Base-by-base conservation (phyloP, 2,797 vertebrate genomes). In the Mallotus villosus region DNA sequence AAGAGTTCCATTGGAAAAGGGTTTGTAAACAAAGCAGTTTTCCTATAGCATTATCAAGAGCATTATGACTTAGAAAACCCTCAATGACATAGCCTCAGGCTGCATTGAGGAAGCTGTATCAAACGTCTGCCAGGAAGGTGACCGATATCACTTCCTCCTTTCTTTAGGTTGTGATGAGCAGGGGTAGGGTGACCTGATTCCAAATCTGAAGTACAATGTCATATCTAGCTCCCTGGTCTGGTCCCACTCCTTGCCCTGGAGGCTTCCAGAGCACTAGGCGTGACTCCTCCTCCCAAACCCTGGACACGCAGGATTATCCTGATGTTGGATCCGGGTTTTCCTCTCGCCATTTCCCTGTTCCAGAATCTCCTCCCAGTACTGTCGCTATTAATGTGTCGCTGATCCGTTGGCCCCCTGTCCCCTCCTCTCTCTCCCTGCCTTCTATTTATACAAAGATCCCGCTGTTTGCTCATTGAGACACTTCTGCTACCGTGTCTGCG, bases 391-490 rank as follows among this genome's bases (percentile, higher is more conserved):
- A 46, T 46, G 41, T n/a, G 6, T 55, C 51, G 2, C 12, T 53
- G 12, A 59, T 9, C 11, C 9, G 3, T 24, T 12, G n/a, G n/a
- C 17, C 29, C 12, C n/a, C 27, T 55, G 19, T 37, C 11, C 12
- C 4, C 73, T 79, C 66, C 64, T 76, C 73, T 12, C 34, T 34
- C 79, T 78, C 76, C 84, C 79, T 74, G 71, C 77, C 67, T 74
- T 46, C 41, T 46, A 46, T 46, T 46, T 14, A 46, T 14, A 46
- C 41, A 68, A 87, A 86, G 87, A 86, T 85, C 78, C 75, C 65
- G 58, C 41, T 68, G 74, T 72, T 89, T n/a, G 67, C 68, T 70
- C 78, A 76, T 82, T 68, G 78, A 85, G 22, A 80, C 60, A 74
- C 72, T 74, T 81, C 34, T 70, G 22, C 19, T 49, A 68, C 17